Evolutionary conservation across 1,140 invertebrate species (phyloP), one percentile per base, ranked within the genome.

Genomic region (Magallana angulata): DNA sequence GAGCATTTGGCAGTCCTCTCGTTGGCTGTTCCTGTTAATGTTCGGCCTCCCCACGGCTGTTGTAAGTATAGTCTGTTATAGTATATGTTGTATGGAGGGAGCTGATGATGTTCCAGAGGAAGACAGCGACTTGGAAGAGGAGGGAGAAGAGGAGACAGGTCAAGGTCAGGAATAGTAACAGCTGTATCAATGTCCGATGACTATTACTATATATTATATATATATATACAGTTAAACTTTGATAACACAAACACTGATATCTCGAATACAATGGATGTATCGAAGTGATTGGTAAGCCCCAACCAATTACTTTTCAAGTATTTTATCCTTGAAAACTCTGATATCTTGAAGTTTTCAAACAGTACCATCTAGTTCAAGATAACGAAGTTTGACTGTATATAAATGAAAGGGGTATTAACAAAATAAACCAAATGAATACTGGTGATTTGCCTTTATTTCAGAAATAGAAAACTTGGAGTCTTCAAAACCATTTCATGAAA

Each of bases 21-120:
- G 92, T 1, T 94, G 93, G 93, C 92, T 94, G 83, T 94, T 94
- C 87, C 89, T 94, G 85, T 86, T 94, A 58, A 93, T 94, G 92
- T 94, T 94, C 90, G 93, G 94, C 64, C 91, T 94, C 71, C 94
- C 94, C 12, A 93, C 92, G 6, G 87, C 91, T 8, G 93, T 94
- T 59, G 93, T 94, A 83, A 93, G 93, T 87, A 90, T 94, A 24
- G 92, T 94, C 24, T 94, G 94, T 88, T 94, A 94, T 82, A 94
- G 94, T 82, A 89, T 94, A 57, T 94, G 94, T 84, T 94, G 94
- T 89, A 92, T 94, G 93, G 93, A 94, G 11, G 89, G 92, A 1
- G 64, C 92, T n/a, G 93, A 94, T 84, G 92, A 93, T 18, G 59
- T 57, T 16, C 59, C 82, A 8, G 91, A 89, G 18, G 56, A 88